A percentile compares a stretch with the other conserved stretches of the same genome.
Evolutionary conservation across 2,113 vertebrate genomes (phyloP).

Genomic region (Chloropsis cyanopogon): DNA sequence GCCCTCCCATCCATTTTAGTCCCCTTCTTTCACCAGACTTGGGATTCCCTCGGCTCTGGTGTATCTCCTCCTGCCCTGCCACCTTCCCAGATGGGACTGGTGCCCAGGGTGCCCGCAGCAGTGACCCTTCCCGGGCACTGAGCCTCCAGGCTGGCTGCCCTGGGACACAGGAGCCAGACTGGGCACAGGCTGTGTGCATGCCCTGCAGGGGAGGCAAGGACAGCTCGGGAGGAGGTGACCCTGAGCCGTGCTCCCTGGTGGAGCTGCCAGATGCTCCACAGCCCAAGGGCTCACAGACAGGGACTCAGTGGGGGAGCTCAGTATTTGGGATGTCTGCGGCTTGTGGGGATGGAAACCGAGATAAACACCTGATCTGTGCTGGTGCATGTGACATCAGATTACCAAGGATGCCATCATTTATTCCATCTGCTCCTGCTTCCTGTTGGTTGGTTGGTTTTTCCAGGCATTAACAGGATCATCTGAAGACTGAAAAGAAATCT

Average conservation of each 20-base stretch:
- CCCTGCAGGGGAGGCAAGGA: rapidly evolving
- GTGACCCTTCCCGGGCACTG: rapidly evolving
- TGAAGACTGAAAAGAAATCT: constrained; percentile 24
- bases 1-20: neutral
- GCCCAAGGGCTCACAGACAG: neutral
- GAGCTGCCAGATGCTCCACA: neutral
- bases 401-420: neutral
- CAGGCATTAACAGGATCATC: neutral
- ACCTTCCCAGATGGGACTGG: neutral
- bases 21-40: neutral
- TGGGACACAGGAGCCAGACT: neutral
- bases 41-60: neutral
- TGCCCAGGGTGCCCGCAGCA: too few relatives aligned
- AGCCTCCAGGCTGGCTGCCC: neutral
- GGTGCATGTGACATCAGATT: rapidly evolving
- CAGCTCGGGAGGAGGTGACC: neutral
- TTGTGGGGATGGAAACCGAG: rapidly evolving
- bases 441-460: neutral
- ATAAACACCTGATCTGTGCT: rapidly evolving
- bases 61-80: neutral
- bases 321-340: neutral
- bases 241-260: rapidly evolving
- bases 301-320: neutral
- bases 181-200: neutral
- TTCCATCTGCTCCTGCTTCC: neutral